phyloP scores from a whole-genome alignment of 2,888 invertebrate genomes.

The Beris chalybata region DNA sequence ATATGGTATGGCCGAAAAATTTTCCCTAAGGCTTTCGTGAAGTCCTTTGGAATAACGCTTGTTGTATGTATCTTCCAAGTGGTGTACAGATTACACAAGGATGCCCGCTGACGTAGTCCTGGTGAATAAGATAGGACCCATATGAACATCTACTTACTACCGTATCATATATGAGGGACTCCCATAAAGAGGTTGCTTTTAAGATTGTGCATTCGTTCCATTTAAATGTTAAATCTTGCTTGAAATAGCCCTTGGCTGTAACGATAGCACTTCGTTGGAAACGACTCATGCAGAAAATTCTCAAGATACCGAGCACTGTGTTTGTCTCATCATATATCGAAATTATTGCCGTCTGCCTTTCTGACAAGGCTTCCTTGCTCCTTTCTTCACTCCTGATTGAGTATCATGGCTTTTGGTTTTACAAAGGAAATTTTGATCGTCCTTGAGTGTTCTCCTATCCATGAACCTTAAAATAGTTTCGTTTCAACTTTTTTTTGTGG shows the following conservation, averaged over 20 bases:
- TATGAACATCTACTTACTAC: background rate
- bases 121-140: constrained; percentile 1
- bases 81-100: constrained; percentile 1
- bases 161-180: constrained; percentile 34
- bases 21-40: constrained; percentile 22
- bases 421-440: constrained; percentile 20
- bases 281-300: constrained; percentile 40
- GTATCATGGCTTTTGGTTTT: constrained; percentile 15
- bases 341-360: constrained; percentile 37
- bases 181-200: constrained; percentile 35
- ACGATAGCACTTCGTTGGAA: constrained; percentile 39
- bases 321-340: constrained; percentile 37
- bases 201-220: constrained; percentile 42
- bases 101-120: constrained; percentile 16
- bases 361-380: constrained; percentile 6
- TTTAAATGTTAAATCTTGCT: constrained; percentile 56
- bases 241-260: constrained; percentile 46
- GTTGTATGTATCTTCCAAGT: background rate
- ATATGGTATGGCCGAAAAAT: constrained; percentile 28
- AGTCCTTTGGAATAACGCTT: constrained; percentile 8
- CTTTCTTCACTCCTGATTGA: constrained; percentile 21
- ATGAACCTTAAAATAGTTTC: too few relatives aligned
- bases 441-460: background rate
- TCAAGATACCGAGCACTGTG: constrained; percentile 15
- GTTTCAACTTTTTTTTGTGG: too few relatives aligned